phyloP scores from a whole-genome alignment of 2,113 vertebrate genomes.

The Alectura lathami region DNA sequence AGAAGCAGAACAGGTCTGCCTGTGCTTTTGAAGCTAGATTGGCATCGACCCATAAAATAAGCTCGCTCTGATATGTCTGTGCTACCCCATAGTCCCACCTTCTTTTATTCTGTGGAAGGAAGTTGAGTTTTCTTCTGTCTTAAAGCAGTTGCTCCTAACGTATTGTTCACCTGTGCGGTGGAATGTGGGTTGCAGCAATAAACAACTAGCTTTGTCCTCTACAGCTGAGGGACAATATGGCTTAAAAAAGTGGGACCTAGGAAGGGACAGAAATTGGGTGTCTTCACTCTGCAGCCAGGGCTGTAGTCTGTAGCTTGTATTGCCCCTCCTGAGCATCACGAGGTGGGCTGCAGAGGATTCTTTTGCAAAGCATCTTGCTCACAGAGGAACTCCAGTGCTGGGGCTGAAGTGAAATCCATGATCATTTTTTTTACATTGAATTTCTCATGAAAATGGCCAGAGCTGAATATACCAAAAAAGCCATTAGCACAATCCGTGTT shows the following conservation, averaged over 20 bases:
- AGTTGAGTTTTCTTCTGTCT: background rate
- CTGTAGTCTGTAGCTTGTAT: background rate
- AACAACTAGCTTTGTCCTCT: background rate
- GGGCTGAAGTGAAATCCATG: background rate
- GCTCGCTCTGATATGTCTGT: background rate
- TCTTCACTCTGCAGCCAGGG: background rate
- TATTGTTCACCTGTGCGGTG: background rate
- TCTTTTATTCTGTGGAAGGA: background rate
- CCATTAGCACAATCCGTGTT: background rate
- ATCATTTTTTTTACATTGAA: background rate
- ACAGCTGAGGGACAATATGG: background rate
- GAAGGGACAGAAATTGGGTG: background rate
- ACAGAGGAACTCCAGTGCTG: background rate
- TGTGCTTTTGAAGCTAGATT: background rate
- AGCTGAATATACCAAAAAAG: conserved; percentile 22
- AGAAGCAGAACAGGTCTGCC: background rate
- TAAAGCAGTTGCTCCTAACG: background rate
- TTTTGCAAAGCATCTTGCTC: background rate
- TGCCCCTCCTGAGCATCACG: background rate
- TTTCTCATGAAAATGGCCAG: conserved; percentile 25
- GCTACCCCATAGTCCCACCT: background rate
- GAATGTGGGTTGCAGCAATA: background rate
- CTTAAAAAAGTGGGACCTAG: background rate
- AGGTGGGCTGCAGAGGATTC: background rate
- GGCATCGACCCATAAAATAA: background rate